phyloP scores from a whole-genome alignment of 2,888 invertebrate genomes.

The Caenorhabditis wallacei region DNA sequence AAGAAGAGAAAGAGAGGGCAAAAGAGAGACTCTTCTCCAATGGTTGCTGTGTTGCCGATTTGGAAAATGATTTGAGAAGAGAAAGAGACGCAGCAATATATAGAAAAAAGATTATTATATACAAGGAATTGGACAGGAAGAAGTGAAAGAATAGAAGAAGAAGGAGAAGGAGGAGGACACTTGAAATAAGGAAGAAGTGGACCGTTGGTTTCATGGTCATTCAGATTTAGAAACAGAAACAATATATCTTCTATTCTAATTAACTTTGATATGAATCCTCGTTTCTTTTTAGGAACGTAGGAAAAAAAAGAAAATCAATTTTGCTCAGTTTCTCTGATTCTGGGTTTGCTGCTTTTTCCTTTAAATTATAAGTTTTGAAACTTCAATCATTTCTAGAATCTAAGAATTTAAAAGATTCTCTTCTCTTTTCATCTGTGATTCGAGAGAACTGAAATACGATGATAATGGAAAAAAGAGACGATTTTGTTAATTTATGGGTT shows the following conservation, averaged over 20 bases:
- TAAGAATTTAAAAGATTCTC: too few relatives aligned
- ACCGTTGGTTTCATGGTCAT: constrained; percentile 18
- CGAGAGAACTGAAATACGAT: background rate
- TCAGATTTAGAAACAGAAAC: background rate
- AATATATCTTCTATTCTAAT: background rate
- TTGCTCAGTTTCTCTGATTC: background rate
- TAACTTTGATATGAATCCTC: background rate
- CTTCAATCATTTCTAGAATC: too few relatives aligned
- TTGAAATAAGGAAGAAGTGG: constrained; percentile 29
- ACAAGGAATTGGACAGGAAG: constrained; percentile 21
- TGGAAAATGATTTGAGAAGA: constrained; percentile 48
- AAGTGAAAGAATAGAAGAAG: too few relatives aligned
- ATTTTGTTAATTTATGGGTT: background rate
- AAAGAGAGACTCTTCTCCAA: constrained; percentile 24
- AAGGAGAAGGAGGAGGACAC: constrained; percentile 26
- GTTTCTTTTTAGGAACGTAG: background rate
- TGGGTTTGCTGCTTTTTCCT: too few relatives aligned
- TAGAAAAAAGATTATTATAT: constrained; percentile 51
- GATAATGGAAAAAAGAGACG: constrained; percentile 12
- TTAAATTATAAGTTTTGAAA: too few relatives aligned
- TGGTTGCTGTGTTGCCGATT: constrained; percentile 51
- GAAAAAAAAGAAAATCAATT: background rate
- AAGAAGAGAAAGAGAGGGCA: constrained; percentile 12
- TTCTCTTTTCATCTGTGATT: background rate
- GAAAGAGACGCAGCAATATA: constrained; percentile 41